Conservation (phyloP, 2,113 vertebrate genomes). For the Callochromis pleurospilus region DNA sequence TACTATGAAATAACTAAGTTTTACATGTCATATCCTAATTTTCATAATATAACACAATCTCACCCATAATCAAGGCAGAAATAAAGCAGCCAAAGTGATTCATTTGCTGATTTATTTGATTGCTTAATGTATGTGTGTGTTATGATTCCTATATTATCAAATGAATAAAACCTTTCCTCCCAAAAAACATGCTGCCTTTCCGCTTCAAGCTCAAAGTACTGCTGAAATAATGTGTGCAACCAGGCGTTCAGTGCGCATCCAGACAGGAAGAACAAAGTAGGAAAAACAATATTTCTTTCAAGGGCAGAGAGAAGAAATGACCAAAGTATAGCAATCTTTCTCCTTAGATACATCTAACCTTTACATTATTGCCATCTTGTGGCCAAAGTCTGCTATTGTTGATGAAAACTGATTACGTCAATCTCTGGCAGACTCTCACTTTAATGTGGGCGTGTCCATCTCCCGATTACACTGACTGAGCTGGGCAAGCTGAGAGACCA, state of each 20-base stretch:
- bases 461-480: neutral
- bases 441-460: neutral
- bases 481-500: neutral
- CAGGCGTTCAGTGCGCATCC: neutral
- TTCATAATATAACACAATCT: neutral
- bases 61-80: neutral
- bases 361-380: neutral
- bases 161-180: neutral
- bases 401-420: neutral
- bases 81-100: neutral
- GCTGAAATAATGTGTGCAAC: neutral
- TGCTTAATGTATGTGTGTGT: neutral
- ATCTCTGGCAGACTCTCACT: neutral
- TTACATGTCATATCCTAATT: neutral
- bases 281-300: neutral
- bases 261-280: neutral
- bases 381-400: neutral
- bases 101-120: neutral
- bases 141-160: neutral
- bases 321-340: neutral
- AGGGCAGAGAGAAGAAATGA: neutral
- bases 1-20: neutral
- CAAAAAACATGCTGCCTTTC: neutral
- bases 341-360: neutral
- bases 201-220: neutral